Evolutionary conservation across 2,888 invertebrate genomes (phyloP).

Genomic region (Apamea sordens): DNA sequence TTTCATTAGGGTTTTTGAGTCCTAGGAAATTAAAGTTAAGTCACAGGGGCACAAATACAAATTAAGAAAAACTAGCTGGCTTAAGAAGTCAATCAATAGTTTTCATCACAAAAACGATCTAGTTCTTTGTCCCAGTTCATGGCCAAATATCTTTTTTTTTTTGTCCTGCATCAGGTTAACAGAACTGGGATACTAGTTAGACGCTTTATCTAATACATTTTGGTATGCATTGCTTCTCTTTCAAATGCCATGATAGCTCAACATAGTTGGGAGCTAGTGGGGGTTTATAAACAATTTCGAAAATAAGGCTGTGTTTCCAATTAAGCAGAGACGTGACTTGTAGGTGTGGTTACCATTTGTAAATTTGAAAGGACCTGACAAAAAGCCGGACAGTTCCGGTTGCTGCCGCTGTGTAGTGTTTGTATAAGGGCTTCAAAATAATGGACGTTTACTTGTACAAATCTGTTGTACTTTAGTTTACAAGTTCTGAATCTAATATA

Average conservation of each 20-base stretch:
- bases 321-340: background rate
- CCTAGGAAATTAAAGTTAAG: background rate
- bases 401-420: background rate
- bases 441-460: background rate
- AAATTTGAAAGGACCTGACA: background rate
- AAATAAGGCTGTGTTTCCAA: conserved; percentile 1
- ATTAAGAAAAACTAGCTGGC: background rate
- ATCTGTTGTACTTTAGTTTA: background rate
- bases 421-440: background rate
- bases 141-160: background rate
- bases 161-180: background rate
- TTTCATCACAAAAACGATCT: background rate
- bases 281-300: background rate
- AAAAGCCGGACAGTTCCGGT: background rate
- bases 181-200: background rate
- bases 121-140: background rate
- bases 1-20: background rate
- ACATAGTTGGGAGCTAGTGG: background rate
- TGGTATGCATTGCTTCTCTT: background rate
- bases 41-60: conserved; percentile 26
- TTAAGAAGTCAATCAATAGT: background rate
- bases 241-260: background rate
- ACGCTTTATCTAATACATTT: background rate
- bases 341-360: background rate
- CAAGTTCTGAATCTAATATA: background rate